Evolutionary conservation across 2,797 vertebrate species (phyloP), one percentile per base, ranked within the genome.

Genomic region (Sebastes iracundus): DNA sequence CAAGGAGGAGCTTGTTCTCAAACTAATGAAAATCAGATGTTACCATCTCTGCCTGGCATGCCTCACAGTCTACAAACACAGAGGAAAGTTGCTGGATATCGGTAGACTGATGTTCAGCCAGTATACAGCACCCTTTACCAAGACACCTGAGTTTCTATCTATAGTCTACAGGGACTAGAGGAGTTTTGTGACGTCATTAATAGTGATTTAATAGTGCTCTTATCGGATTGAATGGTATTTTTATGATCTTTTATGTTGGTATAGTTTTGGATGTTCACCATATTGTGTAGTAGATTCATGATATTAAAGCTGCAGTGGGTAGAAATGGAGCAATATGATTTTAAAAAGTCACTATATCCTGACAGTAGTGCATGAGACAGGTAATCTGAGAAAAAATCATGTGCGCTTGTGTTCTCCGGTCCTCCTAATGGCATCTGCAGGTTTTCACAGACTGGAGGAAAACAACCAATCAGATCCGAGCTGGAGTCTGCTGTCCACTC

Each of bases 21-120:
- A 22, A 71, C 70, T 94, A 94, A 95, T 95, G 86, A 25, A 83
- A 91, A 82, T 94, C 93, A 95, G 93, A 94, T 96, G 94, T 95
- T 91, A 6, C 84, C 75, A 65, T 52, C 60, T 8, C 61, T 10
- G 82, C 70, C 83, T 80, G 87, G 80, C 61, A 59, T 73, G 38
- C 38, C 58, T 52, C 38, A 1, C 7, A 30, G 59, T 60, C 71
- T 81, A 4, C 81, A 72, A 30, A 64, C 85, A 55, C 65, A 49
- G 22, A 46, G 46, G 30, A 68, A 71, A 65, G 14, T 42, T 28
- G 33, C 72, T 35, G 74, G 60, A 70, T 53, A 28, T 8, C 38
- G n/a, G 27, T 7, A n/a, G 14, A 70, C 53, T 30, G 18, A 38
- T 18, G 30, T 74, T 27, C 38, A 61, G 64, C 12, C 20, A 12